phyloP scores from a whole-genome alignment of 2,797 vertebrate species.

The Micromesistius poutassou region DNA sequence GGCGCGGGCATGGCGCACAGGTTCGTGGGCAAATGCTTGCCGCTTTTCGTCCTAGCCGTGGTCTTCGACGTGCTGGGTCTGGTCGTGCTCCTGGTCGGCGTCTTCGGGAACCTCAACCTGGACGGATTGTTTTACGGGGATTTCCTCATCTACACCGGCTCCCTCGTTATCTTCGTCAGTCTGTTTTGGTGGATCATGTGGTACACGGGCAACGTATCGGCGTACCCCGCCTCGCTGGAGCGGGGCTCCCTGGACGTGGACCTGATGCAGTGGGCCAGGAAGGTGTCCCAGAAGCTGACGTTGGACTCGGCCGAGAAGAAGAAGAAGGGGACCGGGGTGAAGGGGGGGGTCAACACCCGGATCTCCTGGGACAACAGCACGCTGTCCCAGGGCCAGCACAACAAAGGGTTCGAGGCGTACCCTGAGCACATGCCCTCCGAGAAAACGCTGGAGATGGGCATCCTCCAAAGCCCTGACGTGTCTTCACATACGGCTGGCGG shows the following conservation, averaged over 20 bases:
- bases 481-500: too few relatives aligned
- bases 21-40: constrained; percentile 66
- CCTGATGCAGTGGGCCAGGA: constrained; percentile 70
- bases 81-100: constrained; percentile 66
- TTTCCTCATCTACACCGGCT: constrained; percentile 79
- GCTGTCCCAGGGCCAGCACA: constrained; percentile 46
- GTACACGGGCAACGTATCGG: constrained; percentile 74
- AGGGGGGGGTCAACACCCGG: constrained; percentile 3
- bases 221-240: background rate
- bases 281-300: constrained; percentile 67
- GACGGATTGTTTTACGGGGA: constrained; percentile 75
- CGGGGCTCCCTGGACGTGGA: constrained; percentile 39
- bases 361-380: constrained; percentile 43
- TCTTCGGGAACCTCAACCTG: constrained; percentile 69
- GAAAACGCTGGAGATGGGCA: constrained; percentile 59
- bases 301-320: constrained; percentile 43
- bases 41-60: constrained; percentile 65
- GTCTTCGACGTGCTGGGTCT: constrained; percentile 68
- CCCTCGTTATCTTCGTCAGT: constrained; percentile 76
- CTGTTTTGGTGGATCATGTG: constrained; percentile 78
- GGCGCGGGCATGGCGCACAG: constrained; percentile 52
- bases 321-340: constrained; percentile 21
- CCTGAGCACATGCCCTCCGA: constrained; percentile 30
- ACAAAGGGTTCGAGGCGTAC: constrained; percentile 59
- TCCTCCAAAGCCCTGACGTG: constrained; percentile 17